Percentiles rank a stretch among this genome's conserved stretches.
phyloP scores from a whole-genome alignment of 2,888 invertebrate species.

The Myopa testacea region DNA sequence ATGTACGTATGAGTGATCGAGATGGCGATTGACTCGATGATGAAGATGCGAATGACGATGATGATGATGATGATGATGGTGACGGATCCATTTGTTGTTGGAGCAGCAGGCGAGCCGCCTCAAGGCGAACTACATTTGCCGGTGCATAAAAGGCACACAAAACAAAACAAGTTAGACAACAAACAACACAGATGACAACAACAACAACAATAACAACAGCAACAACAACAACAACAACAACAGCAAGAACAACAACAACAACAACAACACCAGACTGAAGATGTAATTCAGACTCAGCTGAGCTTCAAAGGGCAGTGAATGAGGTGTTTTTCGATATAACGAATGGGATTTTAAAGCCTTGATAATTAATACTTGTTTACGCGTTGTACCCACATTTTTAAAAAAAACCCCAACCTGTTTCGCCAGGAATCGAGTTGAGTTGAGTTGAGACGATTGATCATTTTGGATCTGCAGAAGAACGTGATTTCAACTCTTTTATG shows the following conservation, averaged over 20 bases:
- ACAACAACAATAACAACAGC: background rate
- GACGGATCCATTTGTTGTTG: conserved; percentile 33
- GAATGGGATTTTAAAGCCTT: too few species aligned
- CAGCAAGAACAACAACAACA: background rate
- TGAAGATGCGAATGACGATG: conserved; percentile 20
- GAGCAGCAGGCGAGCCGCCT: conserved; percentile 39
- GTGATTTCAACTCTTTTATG: too few species aligned
- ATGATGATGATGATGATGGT: conserved; percentile 35
- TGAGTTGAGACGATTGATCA: too few species aligned
- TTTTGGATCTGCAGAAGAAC: too few species aligned
- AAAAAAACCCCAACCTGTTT: too few species aligned
- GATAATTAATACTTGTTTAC: too few species aligned
- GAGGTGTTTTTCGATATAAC: too few species aligned
- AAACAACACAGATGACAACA: conserved; percentile 3
- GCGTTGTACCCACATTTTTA: too few species aligned
- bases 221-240: conserved; percentile 9
- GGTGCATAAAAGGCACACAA: conserved; percentile 21
- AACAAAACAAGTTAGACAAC: conserved; percentile 4
- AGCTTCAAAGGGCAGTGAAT: too few species aligned
- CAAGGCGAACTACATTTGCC: conserved; percentile 31
- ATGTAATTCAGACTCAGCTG: background rate
- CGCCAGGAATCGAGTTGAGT: too few species aligned
- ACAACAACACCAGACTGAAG: conserved; percentile 5
- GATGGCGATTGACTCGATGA: conserved; percentile 23
- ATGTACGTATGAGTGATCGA: conserved; percentile 1